Percentiles rank a stretch among this genome's conserved stretches.
Conservation (phyloP, 1,140 invertebrate genomes). For the Cydia pomonella region DNA sequence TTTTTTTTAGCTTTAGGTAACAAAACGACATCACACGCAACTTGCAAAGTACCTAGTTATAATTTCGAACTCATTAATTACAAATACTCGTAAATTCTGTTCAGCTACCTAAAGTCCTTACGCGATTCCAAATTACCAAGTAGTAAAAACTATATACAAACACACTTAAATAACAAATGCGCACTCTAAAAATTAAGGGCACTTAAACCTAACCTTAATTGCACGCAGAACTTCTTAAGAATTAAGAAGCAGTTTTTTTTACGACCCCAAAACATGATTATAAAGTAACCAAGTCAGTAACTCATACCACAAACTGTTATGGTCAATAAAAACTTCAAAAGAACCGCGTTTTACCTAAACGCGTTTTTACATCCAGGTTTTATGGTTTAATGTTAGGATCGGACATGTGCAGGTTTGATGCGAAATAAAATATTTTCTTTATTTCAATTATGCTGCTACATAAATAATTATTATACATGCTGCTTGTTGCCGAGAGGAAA, state of each 20-base stretch:
- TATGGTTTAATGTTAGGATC: neutral
- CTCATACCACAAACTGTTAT: slow-evolving; percentile 13
- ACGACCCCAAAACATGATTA: slow-evolving; percentile 16
- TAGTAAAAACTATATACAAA: neutral
- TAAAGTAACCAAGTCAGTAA: slow-evolving; percentile 7
- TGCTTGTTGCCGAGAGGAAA: too few species aligned
- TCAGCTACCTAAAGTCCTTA: too few species aligned
- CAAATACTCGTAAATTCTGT: too few species aligned
- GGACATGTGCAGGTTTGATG: neutral
- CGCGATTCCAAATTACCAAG: neutral
- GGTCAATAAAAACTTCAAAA: slow-evolving; percentile 22
- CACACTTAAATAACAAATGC: neutral
- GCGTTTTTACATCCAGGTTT: neutral
- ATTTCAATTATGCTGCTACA: too few species aligned
- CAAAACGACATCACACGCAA: too few species aligned
- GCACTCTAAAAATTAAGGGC: neutral
- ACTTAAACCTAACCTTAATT: slow-evolving; percentile 14
- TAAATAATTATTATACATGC: too few species aligned
- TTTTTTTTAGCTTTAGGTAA: too few species aligned
- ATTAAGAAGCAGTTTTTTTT: slow-evolving; percentile 5
- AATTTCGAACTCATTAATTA: too few species aligned
- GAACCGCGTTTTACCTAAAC: slow-evolving; percentile 8
- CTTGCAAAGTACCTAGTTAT: too few species aligned
- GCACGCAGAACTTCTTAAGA: neutral
- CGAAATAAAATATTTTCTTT: neutral